Evolutionary conservation across 1,140 invertebrate genomes (phyloP).

Genomic region (Zophobas morio): DNA sequence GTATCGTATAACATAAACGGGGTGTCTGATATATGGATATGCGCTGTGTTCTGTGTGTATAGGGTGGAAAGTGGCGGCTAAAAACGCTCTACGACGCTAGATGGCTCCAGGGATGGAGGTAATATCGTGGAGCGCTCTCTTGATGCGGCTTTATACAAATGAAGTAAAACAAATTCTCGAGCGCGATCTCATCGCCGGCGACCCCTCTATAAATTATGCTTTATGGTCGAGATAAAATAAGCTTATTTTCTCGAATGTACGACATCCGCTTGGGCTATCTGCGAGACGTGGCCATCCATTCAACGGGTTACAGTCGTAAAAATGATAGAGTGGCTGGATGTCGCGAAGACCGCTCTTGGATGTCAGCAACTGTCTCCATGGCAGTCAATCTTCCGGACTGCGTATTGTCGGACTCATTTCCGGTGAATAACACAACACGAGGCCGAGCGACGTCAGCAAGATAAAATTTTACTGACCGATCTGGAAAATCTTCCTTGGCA

Average conservation of each 20-base stretch:
- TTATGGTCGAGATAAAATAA: conserved; percentile 66
- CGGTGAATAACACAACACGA: conserved; percentile 8
- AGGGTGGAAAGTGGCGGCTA: conserved; percentile 57
- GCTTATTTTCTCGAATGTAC: conserved; percentile 66
- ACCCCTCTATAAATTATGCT: conserved; percentile 63
- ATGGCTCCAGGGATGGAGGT: conserved; percentile 53
- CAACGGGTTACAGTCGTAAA: conserved; percentile 51
- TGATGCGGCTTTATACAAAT: conserved; percentile 58
- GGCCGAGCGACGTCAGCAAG: background rate
- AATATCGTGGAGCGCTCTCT: conserved; percentile 52
- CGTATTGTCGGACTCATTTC: conserved; percentile 15
- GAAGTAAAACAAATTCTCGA: conserved; percentile 62
- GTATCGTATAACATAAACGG: conserved; percentile 61
- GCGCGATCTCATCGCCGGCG: conserved; percentile 51
- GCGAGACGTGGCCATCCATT: conserved; percentile 62
- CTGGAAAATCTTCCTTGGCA: background rate
- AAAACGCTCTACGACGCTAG: conserved; percentile 51
- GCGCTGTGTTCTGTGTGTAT: conserved; percentile 44
- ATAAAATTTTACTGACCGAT: conserved; percentile 17
- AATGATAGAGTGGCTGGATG: conserved; percentile 52
- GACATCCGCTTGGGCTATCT: conserved; percentile 66
- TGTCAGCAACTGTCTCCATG: conserved; percentile 48
- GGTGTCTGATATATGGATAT: conserved; percentile 55
- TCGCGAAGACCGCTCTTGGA: conserved; percentile 38
- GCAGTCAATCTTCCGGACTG: conserved; percentile 26